Conservation (phyloP, 2,113 vertebrate species). For the Gymnogyps californianus region DNA sequence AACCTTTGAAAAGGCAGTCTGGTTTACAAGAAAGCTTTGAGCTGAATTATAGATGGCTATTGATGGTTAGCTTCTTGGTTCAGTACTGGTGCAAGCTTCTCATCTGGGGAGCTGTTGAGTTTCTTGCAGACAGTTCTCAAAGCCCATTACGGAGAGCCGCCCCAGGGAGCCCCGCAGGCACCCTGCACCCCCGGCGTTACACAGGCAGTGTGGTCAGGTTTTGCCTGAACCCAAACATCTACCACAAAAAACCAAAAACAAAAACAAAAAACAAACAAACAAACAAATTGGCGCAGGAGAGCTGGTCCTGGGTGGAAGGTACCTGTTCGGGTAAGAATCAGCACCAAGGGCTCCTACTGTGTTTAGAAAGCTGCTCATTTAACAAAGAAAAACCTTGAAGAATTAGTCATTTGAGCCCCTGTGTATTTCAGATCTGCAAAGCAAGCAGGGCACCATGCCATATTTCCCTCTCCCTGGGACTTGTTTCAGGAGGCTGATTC, state of each 20-base stretch:
- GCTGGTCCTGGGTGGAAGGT: background rate
- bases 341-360: background rate
- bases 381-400: background rate
- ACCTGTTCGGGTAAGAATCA: background rate
- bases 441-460: slow-evolving; percentile 36
- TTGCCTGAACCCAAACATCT: background rate
- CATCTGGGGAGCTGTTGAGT: background rate
- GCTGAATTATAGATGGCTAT: background rate
- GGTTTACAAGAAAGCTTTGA: background rate
- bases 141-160: background rate
- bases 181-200: rapidly evolving
- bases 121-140: background rate
- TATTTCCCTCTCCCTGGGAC: slow-evolving; percentile 22
- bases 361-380: slow-evolving; percentile 16
- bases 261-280: too few relatives aligned
- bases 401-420: background rate
- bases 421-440: slow-evolving; percentile 39
- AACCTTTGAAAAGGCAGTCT: background rate
- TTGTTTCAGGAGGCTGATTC: slow-evolving; percentile 55
- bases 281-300: background rate
- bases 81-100: background rate
- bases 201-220: background rate
- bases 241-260: too few relatives aligned
- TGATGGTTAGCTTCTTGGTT: background rate
- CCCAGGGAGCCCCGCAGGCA: background rate